Conservation (phyloP, 2,888 invertebrate genomes). For the Ellobium chinense region DNA sequence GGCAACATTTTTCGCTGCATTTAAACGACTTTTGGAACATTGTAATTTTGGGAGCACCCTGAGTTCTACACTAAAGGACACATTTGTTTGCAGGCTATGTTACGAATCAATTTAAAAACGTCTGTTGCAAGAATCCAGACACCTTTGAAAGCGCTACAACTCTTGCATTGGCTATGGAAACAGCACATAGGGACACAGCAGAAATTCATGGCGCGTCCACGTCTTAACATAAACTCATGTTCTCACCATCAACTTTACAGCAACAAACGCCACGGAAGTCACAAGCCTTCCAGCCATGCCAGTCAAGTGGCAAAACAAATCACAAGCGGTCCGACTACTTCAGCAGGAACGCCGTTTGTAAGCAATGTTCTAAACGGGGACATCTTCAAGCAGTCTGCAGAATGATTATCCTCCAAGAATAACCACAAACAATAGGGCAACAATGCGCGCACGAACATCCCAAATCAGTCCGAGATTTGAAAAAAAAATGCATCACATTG, state of each 20-base stretch:
- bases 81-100: not conserved
- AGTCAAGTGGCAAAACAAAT: conserved; percentile 1
- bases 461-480: not conserved
- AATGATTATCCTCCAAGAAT: not conserved
- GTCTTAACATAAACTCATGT: not conserved
- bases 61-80: not conserved
- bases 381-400: not conserved
- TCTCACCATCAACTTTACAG: not conserved
- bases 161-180: not conserved
- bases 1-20: not conserved
- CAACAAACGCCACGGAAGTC: not conserved
- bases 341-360: not conserved
- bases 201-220: not conserved
- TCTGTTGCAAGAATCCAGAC: not conserved
- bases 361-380: not conserved
- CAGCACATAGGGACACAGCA: conserved; percentile 2
- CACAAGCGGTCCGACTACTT: not conserved
- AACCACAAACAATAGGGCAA: not conserved
- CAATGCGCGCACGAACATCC: not conserved
- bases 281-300: not conserved
- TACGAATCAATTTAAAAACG: conserved; percentile 7
- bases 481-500: not conserved
- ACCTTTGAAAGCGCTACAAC: not conserved
- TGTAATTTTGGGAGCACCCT: not conserved
- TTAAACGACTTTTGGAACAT: not conserved